These are phyloP conservation scores for Coracias cyanogaster DNA, from an alignment of 2,797 vertebrate species.

Conservation along the genomic window DNA sequence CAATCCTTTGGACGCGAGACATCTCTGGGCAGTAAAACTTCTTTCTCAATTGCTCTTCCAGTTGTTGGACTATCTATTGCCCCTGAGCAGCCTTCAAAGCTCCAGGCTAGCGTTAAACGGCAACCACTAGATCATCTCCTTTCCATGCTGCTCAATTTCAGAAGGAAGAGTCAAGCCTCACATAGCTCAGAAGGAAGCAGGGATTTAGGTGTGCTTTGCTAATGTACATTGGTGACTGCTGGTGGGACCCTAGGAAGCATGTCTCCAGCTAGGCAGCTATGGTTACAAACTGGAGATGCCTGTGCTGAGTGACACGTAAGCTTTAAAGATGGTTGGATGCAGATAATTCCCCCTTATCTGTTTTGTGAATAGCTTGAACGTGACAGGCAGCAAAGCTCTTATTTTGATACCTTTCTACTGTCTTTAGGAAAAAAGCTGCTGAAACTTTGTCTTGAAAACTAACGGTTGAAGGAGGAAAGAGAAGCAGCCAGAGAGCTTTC, in stretches of 20 bases:
- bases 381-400: neutral
- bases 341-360: neutral
- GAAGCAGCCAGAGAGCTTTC: neutral
- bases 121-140: neutral
- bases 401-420: neutral
- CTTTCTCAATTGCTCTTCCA: neutral
- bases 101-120: neutral
- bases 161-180: neutral
- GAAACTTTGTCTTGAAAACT: neutral
- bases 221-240: neutral
- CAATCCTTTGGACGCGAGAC: fast-evolving
- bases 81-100: neutral
- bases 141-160: neutral
- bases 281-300: neutral
- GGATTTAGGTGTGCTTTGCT: neutral
- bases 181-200: neutral
- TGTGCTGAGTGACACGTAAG: neutral
- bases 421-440: neutral
- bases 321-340: neutral
- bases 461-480: neutral
- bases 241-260: neutral
- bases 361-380: neutral
- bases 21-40: neutral
- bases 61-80: neutral
- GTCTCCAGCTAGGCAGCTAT: neutral